phyloP scores from a whole-genome alignment of 1,140 invertebrate species.

The Alviniconcha marisindica region DNA sequence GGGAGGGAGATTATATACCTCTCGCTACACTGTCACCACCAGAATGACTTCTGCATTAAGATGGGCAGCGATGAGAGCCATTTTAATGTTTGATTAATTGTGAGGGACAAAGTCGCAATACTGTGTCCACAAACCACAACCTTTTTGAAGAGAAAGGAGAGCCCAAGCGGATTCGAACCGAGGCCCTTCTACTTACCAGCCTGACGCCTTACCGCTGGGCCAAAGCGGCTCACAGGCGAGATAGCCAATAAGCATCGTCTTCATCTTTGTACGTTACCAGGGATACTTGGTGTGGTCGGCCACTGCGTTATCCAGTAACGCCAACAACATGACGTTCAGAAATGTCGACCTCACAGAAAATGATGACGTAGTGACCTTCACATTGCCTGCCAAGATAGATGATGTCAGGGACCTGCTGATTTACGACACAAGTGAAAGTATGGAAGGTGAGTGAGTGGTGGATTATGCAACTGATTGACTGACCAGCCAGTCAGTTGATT shows the following conservation, averaged over 20 bases:
- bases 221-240: neutral
- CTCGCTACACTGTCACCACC: too few species aligned
- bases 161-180: too few species aligned
- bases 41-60: too few species aligned
- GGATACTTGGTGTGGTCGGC: neutral
- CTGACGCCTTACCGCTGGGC: neutral
- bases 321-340: constrained; percentile 24
- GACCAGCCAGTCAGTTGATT: too few species aligned
- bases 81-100: too few species aligned
- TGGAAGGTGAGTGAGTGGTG: too few species aligned
- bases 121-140: too few species aligned
- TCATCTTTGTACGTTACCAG: neutral
- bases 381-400: neutral
- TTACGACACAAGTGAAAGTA: constrained; percentile 8
- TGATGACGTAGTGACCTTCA: neutral
- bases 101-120: too few species aligned
- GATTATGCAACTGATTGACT: too few species aligned
- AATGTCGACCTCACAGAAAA: neutral
- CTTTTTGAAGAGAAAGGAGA: too few species aligned
- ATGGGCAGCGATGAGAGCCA: too few species aligned
- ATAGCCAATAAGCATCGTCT: neutral
- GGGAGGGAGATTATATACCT: too few species aligned
- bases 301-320: neutral
- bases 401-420: constrained; percentile 10
- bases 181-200: neutral